Evolutionary conservation across 2,888 invertebrate species (phyloP), one percentile per base, ranked within the genome.

Genomic region (Xestoiulus laeticollis): DNA sequence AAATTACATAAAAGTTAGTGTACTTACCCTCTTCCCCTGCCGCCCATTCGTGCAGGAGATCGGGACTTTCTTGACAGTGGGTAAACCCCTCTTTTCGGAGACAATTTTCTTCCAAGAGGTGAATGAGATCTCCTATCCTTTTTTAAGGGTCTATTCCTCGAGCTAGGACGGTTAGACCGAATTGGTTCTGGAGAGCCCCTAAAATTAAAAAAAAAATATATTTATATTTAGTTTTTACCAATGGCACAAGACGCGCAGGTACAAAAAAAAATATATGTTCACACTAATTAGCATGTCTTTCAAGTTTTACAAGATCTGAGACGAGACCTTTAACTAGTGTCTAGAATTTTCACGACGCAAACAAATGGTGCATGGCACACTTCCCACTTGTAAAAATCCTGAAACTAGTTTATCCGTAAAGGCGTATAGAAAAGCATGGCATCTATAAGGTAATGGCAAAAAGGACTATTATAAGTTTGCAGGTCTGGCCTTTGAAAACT

Each of bases 91-190:
- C 84, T 16, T 32, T 84, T 84, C 22, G 84, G 84, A 38, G 84
- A 84, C 19, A 38, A 19, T 38, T 84, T 43, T 32, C 84, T 84
- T 84, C 84, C 84, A 33, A 84, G 38, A 84, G 33, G 43, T 19
- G 84, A 84, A 84, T 84, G 84, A 84, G 84, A 84, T 43, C 84
- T 84, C 33, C 38, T 38, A n/a, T 43, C 84, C 33, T 84, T 84
- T n/a, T 43, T 84, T 19, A 19, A 32, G 0, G 19, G 33, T 32
- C 84, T 84, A 5, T 33, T 43, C 16, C 84, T 33, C 19, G 84
- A 84, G 43, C 33, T 84, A 6, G 84, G 84, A 19, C 84, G 19
- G 32, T 43, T 22, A n/a, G 84, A 84, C 4, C 84, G 84, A 33
- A 84, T 30, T 0, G 84, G 10, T 38, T 84, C 84, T 84, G 84